Evolutionary conservation across 2,113 vertebrate genomes (phyloP).

Genomic region (Ia io): DNA sequence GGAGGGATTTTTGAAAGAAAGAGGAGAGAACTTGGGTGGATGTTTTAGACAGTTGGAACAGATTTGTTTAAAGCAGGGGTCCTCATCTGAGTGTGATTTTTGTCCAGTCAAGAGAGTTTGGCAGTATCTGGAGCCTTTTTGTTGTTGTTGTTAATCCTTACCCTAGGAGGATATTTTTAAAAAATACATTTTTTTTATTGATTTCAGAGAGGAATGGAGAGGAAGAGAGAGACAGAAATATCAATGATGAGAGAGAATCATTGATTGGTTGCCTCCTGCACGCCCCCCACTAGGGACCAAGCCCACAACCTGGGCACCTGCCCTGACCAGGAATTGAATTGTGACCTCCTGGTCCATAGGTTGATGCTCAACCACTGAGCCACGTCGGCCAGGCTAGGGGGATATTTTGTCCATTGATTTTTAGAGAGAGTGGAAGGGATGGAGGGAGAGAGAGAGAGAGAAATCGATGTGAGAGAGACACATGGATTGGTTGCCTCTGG

Average conservation of each 20-base stretch:
- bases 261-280: no score
- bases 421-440: not conserved
- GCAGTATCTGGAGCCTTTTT: not conserved
- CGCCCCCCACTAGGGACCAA: no score
- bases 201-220: no score
- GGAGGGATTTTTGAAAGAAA: not conserved
- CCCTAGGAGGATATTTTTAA: no score
- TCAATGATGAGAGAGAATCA: no score
- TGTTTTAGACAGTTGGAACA: constrained; percentile 17
- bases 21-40: not conserved
- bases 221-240: no score
- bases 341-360: no score
- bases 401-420: not conserved
- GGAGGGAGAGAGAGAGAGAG: not conserved
- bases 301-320: no score
- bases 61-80: not conserved
- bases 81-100: not conserved
- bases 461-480: not conserved
- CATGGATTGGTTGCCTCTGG: not conserved
- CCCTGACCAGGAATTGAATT: no score
- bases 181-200: no score
- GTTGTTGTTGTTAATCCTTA: not conserved
- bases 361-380: no score
- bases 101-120: not conserved
- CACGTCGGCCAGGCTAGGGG: no score